A percentile compares a stretch with the other conserved stretches of the same genome.
Evolutionary conservation across 2,888 invertebrate genomes (phyloP).

Genomic region (Rhamnusium bicolor): DNA sequence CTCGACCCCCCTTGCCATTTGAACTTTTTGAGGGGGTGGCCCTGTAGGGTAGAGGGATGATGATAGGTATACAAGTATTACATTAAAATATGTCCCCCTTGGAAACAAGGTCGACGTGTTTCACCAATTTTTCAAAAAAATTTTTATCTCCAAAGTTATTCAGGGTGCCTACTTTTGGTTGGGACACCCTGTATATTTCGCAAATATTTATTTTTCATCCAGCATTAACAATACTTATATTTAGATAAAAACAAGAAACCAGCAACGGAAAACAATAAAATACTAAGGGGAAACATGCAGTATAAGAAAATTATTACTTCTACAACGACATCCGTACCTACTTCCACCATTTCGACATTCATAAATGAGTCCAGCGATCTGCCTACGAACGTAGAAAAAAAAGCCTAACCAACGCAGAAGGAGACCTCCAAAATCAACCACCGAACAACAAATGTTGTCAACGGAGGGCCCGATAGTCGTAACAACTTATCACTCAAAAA

Average conservation of each 20-base stretch:
- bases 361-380: background rate
- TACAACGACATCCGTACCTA: background rate
- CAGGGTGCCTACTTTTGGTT: no score
- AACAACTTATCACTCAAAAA: conserved; percentile 66
- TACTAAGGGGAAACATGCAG: conserved; percentile 8
- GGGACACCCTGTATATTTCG: no score
- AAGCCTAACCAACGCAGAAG: conserved; percentile 23
- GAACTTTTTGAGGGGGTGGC: no score
- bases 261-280: conserved; percentile 31
- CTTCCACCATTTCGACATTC: background rate
- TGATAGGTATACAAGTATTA: no score
- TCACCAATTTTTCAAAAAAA: no score
- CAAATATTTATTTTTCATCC: no score
- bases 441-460: conserved; percentile 32
- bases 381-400: conserved; percentile 26
- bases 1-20: no score
- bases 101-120: no score
- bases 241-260: conserved; percentile 48
- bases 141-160: no score
- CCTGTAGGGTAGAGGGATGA: no score
- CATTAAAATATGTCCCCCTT: no score
- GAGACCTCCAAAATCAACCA: conserved; percentile 21
- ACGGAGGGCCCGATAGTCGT: conserved; percentile 71
- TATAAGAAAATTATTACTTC: background rate
- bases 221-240: no score